Evolutionary conservation across 2,888 invertebrate genomes (phyloP).

Genomic region (Galeruca laticollis): DNA sequence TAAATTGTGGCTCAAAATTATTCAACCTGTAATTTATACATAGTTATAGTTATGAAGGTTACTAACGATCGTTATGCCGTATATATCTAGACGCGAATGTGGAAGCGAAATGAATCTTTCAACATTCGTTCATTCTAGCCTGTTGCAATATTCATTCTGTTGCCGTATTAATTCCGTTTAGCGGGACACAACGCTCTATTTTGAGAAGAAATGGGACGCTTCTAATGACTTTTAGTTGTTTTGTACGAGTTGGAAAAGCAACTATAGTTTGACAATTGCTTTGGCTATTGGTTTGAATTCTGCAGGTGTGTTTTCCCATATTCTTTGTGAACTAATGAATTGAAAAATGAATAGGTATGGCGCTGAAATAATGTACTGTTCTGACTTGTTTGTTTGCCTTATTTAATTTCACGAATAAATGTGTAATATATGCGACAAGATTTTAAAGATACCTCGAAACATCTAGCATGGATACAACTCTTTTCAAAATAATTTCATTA

Average conservation of each 20-base stretch:
- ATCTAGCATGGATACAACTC: too few relatives aligned
- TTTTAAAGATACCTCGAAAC: too few relatives aligned
- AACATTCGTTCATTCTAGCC: constrained; percentile 30
- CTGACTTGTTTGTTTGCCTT: too few relatives aligned
- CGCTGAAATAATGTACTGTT: background rate
- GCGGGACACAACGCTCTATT: constrained; percentile 17
- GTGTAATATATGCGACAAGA: too few relatives aligned
- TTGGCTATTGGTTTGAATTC: constrained; percentile 1
- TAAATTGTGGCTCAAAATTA: background rate
- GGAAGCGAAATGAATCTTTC: constrained; percentile 33
- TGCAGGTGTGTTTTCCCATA: background rate
- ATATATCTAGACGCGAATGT: constrained; percentile 17
- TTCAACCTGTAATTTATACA: constrained; percentile 5
- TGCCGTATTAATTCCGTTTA: constrained; percentile 32
- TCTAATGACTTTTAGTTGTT: constrained; percentile 28
- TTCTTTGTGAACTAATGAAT: too few relatives aligned
- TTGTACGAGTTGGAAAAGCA: constrained; percentile 9
- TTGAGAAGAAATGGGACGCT: constrained; percentile 27
- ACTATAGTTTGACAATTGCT: constrained; percentile 19
- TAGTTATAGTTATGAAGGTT: constrained; percentile 21
- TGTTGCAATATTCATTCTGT: constrained; percentile 34
- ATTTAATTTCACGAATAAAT: too few relatives aligned
- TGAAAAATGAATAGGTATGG: too few relatives aligned
- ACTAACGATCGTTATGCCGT: constrained; percentile 13
- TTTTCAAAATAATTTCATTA: too few relatives aligned